These are phyloP conservation scores for Coptodon rendalli DNA, from an alignment of 2,113 vertebrate genomes.

Conservation along the genomic window DNA sequence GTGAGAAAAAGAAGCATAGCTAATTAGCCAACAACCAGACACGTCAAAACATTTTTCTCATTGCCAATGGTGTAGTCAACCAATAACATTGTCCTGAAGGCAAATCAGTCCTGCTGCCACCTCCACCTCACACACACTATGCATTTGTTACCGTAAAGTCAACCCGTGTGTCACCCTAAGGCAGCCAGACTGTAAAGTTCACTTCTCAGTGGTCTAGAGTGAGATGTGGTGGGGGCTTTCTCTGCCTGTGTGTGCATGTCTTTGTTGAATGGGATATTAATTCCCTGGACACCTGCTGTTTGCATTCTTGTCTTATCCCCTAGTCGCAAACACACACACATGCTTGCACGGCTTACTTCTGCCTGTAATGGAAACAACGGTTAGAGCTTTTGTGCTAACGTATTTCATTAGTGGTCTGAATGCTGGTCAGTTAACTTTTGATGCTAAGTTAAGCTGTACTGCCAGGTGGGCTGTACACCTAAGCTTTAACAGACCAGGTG, in stretches of 20 bases:
- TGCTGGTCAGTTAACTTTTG: slow-evolving; percentile 54
- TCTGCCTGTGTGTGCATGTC: neutral
- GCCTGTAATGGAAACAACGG: slow-evolving; percentile 49
- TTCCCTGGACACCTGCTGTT: slow-evolving; percentile 62
- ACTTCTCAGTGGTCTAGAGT: slow-evolving; percentile 35
- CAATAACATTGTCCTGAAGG: slow-evolving; percentile 7
- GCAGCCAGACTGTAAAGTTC: slow-evolving; percentile 25
- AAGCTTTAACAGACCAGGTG: slow-evolving; percentile 30
- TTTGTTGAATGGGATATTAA: slow-evolving; percentile 34
- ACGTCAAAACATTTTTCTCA: neutral
- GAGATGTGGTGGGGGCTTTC: neutral
- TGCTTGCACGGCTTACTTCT: neutral
- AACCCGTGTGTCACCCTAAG: neutral
- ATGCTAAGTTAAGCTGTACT: slow-evolving; percentile 28
- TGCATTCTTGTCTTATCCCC: slow-evolving; percentile 59
- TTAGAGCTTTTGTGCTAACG: slow-evolving; percentile 26
- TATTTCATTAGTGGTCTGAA: slow-evolving; percentile 40
- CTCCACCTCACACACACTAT: neutral
- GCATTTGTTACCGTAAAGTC: neutral
- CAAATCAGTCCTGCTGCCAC: neutral
- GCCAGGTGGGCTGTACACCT: neutral
- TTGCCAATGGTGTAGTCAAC: neutral
- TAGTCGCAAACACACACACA: slow-evolving; percentile 11
- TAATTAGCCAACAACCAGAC: neutral
- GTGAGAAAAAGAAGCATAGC: neutral